Evolutionary conservation across 1,140 invertebrate genomes (phyloP).

Genomic region (Sinonovacula constricta): DNA sequence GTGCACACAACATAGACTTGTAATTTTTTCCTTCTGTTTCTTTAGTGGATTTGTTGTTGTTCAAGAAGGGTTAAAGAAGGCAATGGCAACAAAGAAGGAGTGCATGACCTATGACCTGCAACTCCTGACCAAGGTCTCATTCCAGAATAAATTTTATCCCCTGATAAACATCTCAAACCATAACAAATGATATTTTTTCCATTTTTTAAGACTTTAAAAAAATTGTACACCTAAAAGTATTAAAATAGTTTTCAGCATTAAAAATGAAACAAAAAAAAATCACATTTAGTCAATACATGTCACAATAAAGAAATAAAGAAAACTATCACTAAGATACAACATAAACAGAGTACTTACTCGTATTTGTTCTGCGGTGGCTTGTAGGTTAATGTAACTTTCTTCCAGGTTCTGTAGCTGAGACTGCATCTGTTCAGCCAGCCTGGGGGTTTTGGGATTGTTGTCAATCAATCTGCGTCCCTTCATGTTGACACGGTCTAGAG

Average conservation of each 20-base stretch:
- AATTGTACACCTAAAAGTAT: too few species aligned
- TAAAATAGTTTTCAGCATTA: too few species aligned
- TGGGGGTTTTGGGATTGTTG: constrained; percentile 80
- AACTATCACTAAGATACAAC: neutral
- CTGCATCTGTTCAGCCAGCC: constrained; percentile 83
- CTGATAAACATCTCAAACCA: too few species aligned
- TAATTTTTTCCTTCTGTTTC: constrained; percentile 31
- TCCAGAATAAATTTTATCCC: too few species aligned
- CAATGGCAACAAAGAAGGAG: constrained; percentile 59
- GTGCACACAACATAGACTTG: neutral
- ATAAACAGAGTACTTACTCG: constrained; percentile 79
- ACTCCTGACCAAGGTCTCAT: constrained; percentile 50
- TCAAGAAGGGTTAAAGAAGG: constrained; percentile 51
- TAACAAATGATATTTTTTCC: too few species aligned
- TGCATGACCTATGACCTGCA: constrained; percentile 54
- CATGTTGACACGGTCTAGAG: constrained; percentile 88
- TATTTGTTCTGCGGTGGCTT: constrained; percentile 95
- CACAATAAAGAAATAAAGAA: too few species aligned
- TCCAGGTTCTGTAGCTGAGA: constrained; percentile 94
- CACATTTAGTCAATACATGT: too few species aligned
- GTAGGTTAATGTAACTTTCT: constrained; percentile 93
- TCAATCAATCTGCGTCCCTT: constrained; percentile 92
- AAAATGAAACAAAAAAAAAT: too few species aligned
- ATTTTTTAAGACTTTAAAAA: neutral
- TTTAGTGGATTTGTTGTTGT: too few species aligned